Percentiles rank a stretch among this genome's conserved stretches.
Evolutionary conservation across 2,797 vertebrate species (phyloP).

Genomic region (Leucoraja ocellata): DNA sequence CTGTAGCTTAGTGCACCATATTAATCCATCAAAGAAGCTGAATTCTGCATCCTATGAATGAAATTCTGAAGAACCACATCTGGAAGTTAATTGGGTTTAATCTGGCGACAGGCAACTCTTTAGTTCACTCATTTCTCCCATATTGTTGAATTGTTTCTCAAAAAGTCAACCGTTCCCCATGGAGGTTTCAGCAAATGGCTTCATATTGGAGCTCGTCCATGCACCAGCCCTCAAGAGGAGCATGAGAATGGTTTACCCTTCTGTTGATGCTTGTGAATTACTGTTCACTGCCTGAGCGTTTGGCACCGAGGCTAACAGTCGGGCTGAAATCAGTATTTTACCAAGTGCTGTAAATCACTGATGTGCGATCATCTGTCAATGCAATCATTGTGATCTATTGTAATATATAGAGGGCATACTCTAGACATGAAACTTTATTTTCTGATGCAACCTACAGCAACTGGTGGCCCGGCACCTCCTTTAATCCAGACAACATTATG

Average conservation of each 20-base stretch:
- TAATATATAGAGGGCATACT: neutral
- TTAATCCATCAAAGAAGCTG: neutral
- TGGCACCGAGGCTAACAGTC: neutral
- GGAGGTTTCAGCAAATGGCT: neutral
- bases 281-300: neutral
- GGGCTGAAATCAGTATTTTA: neutral
- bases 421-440: neutral
- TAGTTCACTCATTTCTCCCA: neutral
- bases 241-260: neutral
- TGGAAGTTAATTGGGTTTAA: neutral
- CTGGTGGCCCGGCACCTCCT: no score
- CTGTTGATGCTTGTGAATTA: neutral
- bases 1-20: neutral
- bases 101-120: neutral
- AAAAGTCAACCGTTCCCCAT: neutral
- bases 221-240: neutral
- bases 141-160: neutral
- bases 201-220: neutral
- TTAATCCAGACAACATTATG: no score
- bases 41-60: neutral
- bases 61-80: neutral
- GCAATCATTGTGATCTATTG: neutral
- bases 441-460: neutral
- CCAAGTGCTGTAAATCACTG: neutral
- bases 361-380: neutral